Evolutionary conservation across 2,888 invertebrate genomes (phyloP).

Genomic region (Clistopyga incitator): DNA sequence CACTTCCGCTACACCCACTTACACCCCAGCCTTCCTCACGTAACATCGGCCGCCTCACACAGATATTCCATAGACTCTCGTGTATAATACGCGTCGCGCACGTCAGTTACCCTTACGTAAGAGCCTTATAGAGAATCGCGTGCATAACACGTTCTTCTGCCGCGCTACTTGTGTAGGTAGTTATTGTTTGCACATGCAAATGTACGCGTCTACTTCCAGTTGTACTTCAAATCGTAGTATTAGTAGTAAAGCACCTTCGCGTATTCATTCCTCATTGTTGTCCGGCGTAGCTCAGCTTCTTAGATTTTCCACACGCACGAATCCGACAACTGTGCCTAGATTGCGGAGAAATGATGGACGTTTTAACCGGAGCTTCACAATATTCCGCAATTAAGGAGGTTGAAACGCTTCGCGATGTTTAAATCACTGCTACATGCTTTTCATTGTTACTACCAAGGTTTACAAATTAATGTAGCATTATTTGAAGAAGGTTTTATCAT

Average conservation of each 20-base stretch:
- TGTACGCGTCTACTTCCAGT: not conserved
- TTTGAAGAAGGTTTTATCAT: no score
- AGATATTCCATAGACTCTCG: constrained; percentile 16
- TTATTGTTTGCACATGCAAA: constrained; percentile 26
- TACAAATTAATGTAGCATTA: no score
- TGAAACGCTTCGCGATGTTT: no score
- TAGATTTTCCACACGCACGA: not conserved
- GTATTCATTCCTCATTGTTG: constrained; percentile 28
- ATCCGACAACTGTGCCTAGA: not conserved
- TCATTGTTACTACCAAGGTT: no score
- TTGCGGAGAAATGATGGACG: not conserved
- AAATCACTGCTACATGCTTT: no score
- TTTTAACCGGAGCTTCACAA: not conserved
- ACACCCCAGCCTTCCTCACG: constrained; percentile 15
- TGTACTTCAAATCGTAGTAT: not conserved
- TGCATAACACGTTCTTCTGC: constrained; percentile 28
- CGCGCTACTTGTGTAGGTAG: not conserved
- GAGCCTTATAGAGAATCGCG: constrained; percentile 27
- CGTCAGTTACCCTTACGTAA: constrained; percentile 31
- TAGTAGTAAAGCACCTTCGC: constrained; percentile 12
- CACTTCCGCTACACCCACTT: constrained; percentile 56
- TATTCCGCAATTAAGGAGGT: not conserved
- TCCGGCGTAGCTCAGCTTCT: not conserved
- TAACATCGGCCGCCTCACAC: constrained; percentile 16
- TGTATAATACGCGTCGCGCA: constrained; percentile 15